phyloP scores from a whole-genome alignment of 1,140 invertebrate genomes.

The Pseudachorutes palmiensis region DNA sequence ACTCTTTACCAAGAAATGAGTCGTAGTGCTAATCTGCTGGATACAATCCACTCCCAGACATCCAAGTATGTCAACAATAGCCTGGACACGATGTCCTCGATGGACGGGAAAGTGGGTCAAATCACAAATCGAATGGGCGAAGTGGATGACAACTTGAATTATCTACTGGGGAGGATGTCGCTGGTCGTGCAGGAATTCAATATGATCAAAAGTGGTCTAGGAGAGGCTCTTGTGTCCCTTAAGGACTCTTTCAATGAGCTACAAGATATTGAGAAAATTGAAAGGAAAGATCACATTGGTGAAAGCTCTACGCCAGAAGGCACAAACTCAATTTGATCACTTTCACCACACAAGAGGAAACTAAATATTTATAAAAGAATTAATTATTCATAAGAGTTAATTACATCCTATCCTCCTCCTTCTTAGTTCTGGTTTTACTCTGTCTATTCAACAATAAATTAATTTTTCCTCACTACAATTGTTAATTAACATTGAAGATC shows the following conservation, averaged over 20 bases:
- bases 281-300: slow-evolving; percentile 5
- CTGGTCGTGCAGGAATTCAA: slow-evolving; percentile 78
- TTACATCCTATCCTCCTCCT: too few species aligned
- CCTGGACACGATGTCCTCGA: slow-evolving; percentile 65
- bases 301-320: not conserved
- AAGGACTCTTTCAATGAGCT: slow-evolving; percentile 19
- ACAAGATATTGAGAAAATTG: slow-evolving; percentile 8
- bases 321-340: not conserved
- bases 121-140: slow-evolving; percentile 71
- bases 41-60: slow-evolving; percentile 67
- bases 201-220: slow-evolving; percentile 56
- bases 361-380: too few species aligned
- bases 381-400: too few species aligned
- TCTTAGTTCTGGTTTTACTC: too few species aligned
- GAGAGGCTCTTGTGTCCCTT: slow-evolving; percentile 32
- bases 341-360: too few species aligned
- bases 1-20: slow-evolving; percentile 78
- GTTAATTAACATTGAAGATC: too few species aligned
- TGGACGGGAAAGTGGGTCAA: slow-evolving; percentile 60
- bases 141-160: slow-evolving; percentile 77
- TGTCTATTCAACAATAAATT: too few species aligned
- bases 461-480: too few species aligned
- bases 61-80: slow-evolving; percentile 72
- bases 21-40: slow-evolving; percentile 61
- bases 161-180: slow-evolving; percentile 65